Conservation (phyloP, 2,113 vertebrate species). For the Lasiurus borealis region DNA sequence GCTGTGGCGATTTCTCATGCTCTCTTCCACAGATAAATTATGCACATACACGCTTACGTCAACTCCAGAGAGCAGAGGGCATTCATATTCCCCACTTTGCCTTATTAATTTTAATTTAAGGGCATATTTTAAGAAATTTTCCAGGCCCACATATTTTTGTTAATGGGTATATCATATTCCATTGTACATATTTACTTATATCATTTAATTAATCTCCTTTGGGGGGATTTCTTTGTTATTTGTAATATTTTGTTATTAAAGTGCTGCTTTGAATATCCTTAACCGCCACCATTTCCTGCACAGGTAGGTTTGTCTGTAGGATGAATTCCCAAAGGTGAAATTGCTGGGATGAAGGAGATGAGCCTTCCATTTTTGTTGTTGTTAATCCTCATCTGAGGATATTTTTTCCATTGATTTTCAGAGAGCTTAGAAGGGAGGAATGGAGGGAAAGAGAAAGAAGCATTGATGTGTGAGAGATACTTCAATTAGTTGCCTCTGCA, state of each 20-base stretch:
- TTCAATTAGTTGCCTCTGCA: too few species aligned
- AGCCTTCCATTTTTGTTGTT: background rate
- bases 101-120: background rate
- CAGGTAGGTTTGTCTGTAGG: background rate
- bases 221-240: background rate
- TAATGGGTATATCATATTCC: background rate
- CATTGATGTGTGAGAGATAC: too few species aligned
- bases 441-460: too few species aligned
- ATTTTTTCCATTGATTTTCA: too few species aligned
- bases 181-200: background rate
- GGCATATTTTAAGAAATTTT: background rate
- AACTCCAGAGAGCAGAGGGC: too few species aligned
- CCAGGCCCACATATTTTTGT: background rate
- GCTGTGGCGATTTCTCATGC: rapidly evolving
- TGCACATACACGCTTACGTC: rapidly evolving
- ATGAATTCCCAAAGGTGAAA: too few species aligned
- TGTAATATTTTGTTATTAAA: background rate
- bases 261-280: too few species aligned
- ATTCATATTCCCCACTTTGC: background rate
- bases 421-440: too few species aligned
- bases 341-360: background rate
- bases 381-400: too few species aligned
- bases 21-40: rapidly evolving
- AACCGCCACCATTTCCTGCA: background rate
- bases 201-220: background rate